A percentile compares a stretch with the other conserved stretches of the same genome.
These are phyloP conservation scores for Oscheius sp. DNA, from an alignment of 2,888 invertebrate genomes.

Conservation along the genomic window DNA sequence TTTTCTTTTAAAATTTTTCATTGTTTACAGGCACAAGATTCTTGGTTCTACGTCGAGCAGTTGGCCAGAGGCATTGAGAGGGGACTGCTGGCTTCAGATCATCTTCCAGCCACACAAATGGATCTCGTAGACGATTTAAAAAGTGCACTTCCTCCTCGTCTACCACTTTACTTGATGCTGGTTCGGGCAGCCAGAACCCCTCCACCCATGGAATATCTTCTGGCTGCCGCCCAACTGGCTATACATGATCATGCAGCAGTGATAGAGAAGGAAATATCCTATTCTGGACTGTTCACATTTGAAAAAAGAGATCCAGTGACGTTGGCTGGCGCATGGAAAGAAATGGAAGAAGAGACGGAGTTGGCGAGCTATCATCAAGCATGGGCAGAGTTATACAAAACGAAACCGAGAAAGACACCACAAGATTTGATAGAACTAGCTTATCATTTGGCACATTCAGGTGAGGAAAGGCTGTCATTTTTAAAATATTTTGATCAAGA, in stretches of 20 bases:
- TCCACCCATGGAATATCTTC: conserved; percentile 42
- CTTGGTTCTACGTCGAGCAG: conserved; percentile 57
- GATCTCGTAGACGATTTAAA: conserved; percentile 39
- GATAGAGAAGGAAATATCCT: conserved; percentile 33
- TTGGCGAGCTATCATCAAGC: conserved; percentile 43
- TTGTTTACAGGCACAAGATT: too few relatives aligned
- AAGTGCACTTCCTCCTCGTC: conserved; percentile 34
- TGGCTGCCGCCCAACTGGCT: conserved; percentile 46
- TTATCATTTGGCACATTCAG: conserved; percentile 55
- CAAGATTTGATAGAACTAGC: conserved; percentile 58
- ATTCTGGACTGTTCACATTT: conserved; percentile 4
- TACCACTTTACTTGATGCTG: conserved; percentile 42
- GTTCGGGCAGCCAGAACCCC: conserved; percentile 35
- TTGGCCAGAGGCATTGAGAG: conserved; percentile 38
- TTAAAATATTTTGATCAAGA: not conserved
- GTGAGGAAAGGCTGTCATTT: conserved; percentile 28
- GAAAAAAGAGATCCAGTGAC: conserved; percentile 21
- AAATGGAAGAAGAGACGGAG: conserved; percentile 33
- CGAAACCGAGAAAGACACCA: conserved; percentile 47
- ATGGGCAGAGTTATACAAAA: conserved; percentile 56
- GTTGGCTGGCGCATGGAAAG: conserved; percentile 33
- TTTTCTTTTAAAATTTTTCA: too few relatives aligned
- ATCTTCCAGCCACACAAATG: conserved; percentile 17
- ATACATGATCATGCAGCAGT: conserved; percentile 33
- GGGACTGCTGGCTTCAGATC: conserved; percentile 36